phyloP scores from a whole-genome alignment of 2,113 vertebrate genomes.

The Irena cyanogastra region DNA sequence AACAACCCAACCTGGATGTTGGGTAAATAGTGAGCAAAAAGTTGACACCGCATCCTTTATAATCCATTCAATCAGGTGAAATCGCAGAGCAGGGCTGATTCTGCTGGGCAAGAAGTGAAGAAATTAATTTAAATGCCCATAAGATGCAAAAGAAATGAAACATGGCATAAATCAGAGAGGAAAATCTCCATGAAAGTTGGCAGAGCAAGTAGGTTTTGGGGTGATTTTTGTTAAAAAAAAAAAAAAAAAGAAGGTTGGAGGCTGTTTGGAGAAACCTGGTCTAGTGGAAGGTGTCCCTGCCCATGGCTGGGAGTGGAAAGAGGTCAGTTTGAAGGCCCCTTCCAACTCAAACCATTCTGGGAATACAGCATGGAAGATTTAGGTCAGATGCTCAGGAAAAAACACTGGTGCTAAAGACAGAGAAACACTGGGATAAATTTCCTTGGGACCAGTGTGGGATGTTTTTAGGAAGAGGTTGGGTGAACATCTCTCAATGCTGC shows the following conservation, averaged over 20 bases:
- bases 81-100: background rate
- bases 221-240: background rate
- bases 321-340: too few relatives aligned
- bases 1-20: background rate
- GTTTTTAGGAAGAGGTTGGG: background rate
- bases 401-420: background rate
- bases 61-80: background rate
- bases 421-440: background rate
- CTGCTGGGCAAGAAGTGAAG: background rate
- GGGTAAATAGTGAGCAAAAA: background rate
- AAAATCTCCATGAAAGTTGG: background rate
- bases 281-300: background rate
- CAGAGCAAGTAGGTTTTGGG: background rate
- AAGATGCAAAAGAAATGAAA: background rate
- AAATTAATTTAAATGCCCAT: background rate
- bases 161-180: background rate
- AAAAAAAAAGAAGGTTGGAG: background rate
- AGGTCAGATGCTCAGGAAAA: background rate
- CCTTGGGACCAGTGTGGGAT: background rate
- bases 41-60: background rate
- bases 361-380: background rate
- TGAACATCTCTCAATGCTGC: background rate
- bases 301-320: background rate
- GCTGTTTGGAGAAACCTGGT: background rate
- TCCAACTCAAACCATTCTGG: background rate